Percentiles rank a stretch among this genome's conserved stretches.
Evolutionary conservation across 2,888 invertebrate genomes (phyloP).

Genomic region (Copidosoma aretas): DNA sequence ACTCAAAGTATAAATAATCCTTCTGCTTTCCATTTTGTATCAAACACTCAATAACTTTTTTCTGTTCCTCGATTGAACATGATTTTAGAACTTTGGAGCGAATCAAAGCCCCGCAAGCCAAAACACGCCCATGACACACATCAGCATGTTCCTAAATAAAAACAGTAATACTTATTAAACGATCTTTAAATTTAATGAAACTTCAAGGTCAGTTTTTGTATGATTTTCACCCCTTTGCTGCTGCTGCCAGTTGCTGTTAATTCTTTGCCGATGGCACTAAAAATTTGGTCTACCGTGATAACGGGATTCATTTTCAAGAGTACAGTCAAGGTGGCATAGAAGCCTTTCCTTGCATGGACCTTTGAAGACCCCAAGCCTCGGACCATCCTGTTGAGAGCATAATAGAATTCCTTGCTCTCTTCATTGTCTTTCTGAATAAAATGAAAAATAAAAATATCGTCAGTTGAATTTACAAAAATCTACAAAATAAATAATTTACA

Average conservation of each 20-base stretch:
- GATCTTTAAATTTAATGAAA: too few species aligned
- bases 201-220: constrained; percentile 14
- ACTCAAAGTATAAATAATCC: constrained; percentile 69
- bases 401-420: constrained; percentile 67
- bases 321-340: constrained; percentile 73
- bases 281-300: constrained; percentile 65
- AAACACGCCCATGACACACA: constrained; percentile 74
- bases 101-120: constrained; percentile 75
- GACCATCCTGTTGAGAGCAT: constrained; percentile 73
- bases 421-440: constrained; percentile 64
- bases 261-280: constrained; percentile 70
- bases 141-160: constrained; percentile 74
- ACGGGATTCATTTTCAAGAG: constrained; percentile 66
- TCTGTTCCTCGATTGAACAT: constrained; percentile 64
- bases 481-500: too few species aligned
- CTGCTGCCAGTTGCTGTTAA: constrained; percentile 69
- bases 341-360: constrained; percentile 71
- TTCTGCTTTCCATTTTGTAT: constrained; percentile 69
- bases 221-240: constrained; percentile 71
- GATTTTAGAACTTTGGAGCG: constrained; percentile 69
- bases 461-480: too few species aligned
- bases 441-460: constrained; percentile 19
- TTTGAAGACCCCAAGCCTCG: constrained; percentile 76
- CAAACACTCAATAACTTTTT: constrained; percentile 62
- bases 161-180: constrained; percentile 11